Conservation (phyloP, 2,797 vertebrate genomes). For the Cossypha polioptera region DNA sequence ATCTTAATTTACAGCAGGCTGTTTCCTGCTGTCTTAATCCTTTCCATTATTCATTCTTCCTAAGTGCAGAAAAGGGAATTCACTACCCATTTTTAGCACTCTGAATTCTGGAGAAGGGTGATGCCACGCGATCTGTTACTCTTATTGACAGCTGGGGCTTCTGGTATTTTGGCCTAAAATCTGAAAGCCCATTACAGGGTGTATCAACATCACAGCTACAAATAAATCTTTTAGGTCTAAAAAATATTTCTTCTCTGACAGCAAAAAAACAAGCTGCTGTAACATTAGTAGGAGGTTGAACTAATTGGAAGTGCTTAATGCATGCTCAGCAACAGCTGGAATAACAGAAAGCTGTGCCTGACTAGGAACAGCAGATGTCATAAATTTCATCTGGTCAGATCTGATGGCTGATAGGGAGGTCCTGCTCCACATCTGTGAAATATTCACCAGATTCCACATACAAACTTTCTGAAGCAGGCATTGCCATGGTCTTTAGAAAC, state of each 20-base stretch:
- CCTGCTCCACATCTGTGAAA: slow-evolving; percentile 57
- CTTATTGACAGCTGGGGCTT: not conserved
- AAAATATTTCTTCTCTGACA: slow-evolving; percentile 16
- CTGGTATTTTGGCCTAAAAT: slow-evolving; percentile 22
- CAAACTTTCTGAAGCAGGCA: not conserved
- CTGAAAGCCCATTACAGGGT: not conserved
- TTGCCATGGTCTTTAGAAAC: not conserved
- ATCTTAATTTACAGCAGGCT: not conserved
- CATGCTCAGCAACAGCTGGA: slow-evolving; percentile 69
- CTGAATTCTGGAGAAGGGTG: not conserved
- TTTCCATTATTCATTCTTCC: not conserved
- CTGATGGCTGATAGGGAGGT: slow-evolving; percentile 41
- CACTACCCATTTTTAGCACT: not conserved
- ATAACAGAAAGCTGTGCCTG: slow-evolving; percentile 54
- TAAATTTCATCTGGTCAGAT: slow-evolving; percentile 66
- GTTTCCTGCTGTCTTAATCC: not conserved
- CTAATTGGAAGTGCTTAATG: slow-evolving; percentile 63
- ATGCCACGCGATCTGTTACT: not conserved
- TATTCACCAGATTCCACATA: slow-evolving; percentile 32
- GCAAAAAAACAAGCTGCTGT: slow-evolving; percentile 32
- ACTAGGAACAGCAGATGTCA: slow-evolving; percentile 39
- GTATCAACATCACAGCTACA: slow-evolving; percentile 7
- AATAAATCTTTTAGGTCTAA: slow-evolving; percentile 6
- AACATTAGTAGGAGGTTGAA: slow-evolving; percentile 62
- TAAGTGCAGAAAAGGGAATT: not conserved